Percentiles rank a stretch among this genome's conserved stretches.
phyloP scores from a whole-genome alignment of 2,797 vertebrate genomes.

The Luscinia luscinia region DNA sequence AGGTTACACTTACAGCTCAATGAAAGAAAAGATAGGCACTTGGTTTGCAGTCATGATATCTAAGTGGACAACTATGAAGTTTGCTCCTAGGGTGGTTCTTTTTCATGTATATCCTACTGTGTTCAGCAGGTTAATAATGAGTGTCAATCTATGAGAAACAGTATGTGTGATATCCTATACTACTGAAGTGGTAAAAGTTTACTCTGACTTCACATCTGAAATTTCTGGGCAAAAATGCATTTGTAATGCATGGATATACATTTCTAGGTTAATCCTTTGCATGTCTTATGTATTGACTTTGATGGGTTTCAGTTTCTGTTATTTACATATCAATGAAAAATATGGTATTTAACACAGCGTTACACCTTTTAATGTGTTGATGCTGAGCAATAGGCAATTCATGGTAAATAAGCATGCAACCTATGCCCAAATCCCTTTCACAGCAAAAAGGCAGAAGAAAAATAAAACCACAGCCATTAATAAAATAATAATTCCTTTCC shows the following conservation, averaged over 20 bases:
- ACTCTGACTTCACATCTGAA: not conserved
- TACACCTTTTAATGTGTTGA: not conserved
- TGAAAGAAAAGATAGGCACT: not conserved
- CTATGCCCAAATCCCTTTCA: conserved; percentile 36
- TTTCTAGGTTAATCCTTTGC: not conserved
- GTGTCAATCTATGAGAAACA: not conserved
- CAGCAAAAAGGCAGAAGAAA: conserved; percentile 32
- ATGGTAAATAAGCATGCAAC: conserved; percentile 3
- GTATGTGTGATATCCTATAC: not conserved
- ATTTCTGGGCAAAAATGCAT: not conserved
- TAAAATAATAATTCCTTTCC: conserved; percentile 14
- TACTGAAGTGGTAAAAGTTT: not conserved
- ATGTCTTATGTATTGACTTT: not conserved
- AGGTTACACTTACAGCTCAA: not conserved
- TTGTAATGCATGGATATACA: not conserved
- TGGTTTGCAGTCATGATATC: not conserved
- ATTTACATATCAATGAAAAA: not conserved
- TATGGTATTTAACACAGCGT: not conserved
- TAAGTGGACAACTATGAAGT: not conserved
- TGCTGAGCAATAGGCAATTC: not conserved
- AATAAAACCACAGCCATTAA: conserved; percentile 34
- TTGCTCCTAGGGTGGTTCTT: not conserved
- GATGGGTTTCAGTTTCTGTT: not conserved
- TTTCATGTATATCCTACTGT: not conserved
- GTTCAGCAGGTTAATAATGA: not conserved